Evolutionary conservation across 2,797 vertebrate genomes (phyloP), one percentile per base, ranked within the genome.

Genomic region (Poecilia picta): DNA sequence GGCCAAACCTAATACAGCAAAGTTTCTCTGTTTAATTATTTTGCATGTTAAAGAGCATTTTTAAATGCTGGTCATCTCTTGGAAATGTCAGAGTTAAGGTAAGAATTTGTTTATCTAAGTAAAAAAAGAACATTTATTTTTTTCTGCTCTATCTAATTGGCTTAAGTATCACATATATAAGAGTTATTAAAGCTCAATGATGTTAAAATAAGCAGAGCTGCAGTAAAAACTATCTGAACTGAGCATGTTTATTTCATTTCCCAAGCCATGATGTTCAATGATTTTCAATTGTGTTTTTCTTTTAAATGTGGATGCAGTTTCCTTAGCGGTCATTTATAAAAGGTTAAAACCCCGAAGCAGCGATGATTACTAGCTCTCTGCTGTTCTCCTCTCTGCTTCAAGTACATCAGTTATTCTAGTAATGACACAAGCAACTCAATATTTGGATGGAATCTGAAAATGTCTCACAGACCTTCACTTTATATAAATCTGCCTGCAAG

Each of bases 381-480:
- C 36, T 68, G 3, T 23, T 41, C 64, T 1, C 41, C 23, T 71
- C 41, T 45, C 41, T 16, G 41, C 12, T 47, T 49, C 75, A 66
- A 49, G 59, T 25, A 47, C 43, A 45, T 76, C 43, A 20, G 16
- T 12, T 45, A 64, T 75, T 31, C 57, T 59, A 47, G 59, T 39
- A 31, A 66, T 76, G 74, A 66, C 59, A 33, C n/a, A 33, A 46
- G 41, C 28, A 76, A 64, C 43, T 64, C 41, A 33, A 62, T 64
- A 46, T 64, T 75, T 47, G 43, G 57, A 75, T 36, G 74, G 43
- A 28, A 64, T 59, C 18, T 12, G 55, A 64, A 64, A 64, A n/a
- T 20, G 41, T 62, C 51, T 43, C 55, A 75, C 41, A 59, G 74
- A 75, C 74, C n/a, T 75, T 75, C 28, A 47, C 43, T 31, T 75